Base-by-base conservation (phyloP, 2,888 invertebrate genomes). In the Chouioia cunea region DNA sequence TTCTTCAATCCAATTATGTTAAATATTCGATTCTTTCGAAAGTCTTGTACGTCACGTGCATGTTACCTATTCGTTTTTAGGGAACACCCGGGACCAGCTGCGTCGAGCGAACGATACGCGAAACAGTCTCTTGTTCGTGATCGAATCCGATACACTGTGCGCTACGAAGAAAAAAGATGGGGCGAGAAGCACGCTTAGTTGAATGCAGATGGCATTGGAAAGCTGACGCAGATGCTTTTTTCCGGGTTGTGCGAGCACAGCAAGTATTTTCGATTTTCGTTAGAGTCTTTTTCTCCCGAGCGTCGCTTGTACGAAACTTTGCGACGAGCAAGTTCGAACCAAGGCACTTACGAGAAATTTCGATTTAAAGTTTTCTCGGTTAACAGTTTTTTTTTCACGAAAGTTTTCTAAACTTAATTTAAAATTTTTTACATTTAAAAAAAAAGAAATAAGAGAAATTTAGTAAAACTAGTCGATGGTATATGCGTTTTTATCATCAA, bases 141-240 rank as follows among this genome's bases (percentile, higher is more conserved):
- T 70, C 56, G 56, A 44, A 62, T 16, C 65, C 71, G 66, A 71
- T 71, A 71, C 71, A 66, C 66, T 66, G 63, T 66, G 57, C 58
- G 23, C 65, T 22, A 15, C 15, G 43, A 47, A 18, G 27, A 43
- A 36, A 50, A 23, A 48, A 54, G 54, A 22, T 36, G 56, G 16
- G 36, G 12, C 36, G 10, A 36, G 36, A 36, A 36, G 36, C 36
- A 12, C 36, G 36, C 36, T 36, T 64, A 64, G 59, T 59, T 48
- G 48, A 65, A 62, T 68, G 72, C 56, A 65, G 67, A 72, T 72
- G 47, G 68, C 14, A 22, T 16, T 16, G 47, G 8, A 47, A 36
- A 67, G 71, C 71, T 71, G 71, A 71, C 64, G 59, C 58, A 0
- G 16, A 59, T 27, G 22, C 14, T 67, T 63, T 67, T 59, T 46